Evolutionary conservation across 2,888 invertebrate species (phyloP).

Genomic region (Emmelina monodactyla): DNA sequence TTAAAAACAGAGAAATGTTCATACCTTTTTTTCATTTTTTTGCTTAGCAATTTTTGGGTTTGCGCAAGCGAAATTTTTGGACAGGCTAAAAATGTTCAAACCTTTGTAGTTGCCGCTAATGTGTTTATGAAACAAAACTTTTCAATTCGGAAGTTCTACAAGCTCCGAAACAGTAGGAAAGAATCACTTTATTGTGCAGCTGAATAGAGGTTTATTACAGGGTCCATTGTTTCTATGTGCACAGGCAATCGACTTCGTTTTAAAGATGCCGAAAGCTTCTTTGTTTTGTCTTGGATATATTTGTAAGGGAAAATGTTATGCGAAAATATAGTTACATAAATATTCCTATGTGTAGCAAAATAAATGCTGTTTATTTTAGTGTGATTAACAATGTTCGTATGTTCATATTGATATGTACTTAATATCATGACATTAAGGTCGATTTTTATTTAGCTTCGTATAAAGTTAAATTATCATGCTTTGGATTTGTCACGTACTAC

Average conservation of each 20-base stretch:
- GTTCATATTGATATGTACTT: too few species aligned
- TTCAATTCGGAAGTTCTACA: constrained; percentile 58
- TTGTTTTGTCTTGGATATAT: too few species aligned
- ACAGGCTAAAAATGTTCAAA: constrained; percentile 22
- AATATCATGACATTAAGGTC: too few species aligned
- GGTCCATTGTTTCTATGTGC: constrained; percentile 26
- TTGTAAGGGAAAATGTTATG: too few species aligned
- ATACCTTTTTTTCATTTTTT: constrained; percentile 10
- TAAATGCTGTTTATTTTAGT: too few species aligned
- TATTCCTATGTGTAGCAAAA: too few species aligned
- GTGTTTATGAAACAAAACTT: constrained; percentile 28
- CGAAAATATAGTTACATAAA: too few species aligned
- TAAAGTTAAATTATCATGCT: too few species aligned
- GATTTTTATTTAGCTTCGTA: too few species aligned
- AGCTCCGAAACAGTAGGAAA: constrained; percentile 48
- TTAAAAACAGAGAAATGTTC: too few species aligned
- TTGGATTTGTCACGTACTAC: too few species aligned
- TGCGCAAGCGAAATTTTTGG: constrained; percentile 22
- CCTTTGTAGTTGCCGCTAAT: constrained; percentile 40
- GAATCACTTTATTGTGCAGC: constrained; percentile 49
- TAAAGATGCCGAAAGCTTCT: constrained; percentile 33
- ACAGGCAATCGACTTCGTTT: constrained; percentile 27
- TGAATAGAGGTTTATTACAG: constrained; percentile 47
- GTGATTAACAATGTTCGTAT: too few species aligned
- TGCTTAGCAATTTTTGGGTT: background rate